A percentile compares a stretch with the other conserved stretches of the same genome.
Conservation (phyloP, 1,140 invertebrate species). For the Formica selysi region DNA sequence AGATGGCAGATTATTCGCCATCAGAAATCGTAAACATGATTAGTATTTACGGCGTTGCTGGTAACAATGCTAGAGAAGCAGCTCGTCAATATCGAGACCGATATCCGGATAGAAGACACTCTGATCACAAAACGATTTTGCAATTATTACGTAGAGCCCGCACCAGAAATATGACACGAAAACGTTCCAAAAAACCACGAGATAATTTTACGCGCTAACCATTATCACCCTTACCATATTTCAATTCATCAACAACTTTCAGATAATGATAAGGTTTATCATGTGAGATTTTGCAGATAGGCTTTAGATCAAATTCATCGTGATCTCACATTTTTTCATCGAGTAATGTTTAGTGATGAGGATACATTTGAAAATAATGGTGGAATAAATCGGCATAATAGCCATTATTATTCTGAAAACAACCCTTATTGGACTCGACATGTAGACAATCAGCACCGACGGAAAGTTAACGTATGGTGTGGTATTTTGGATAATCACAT, state of each 20-base stretch:
- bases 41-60: background rate
- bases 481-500: background rate
- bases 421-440: background rate
- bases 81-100: background rate
- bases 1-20: background rate
- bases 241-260: background rate
- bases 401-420: background rate
- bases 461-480: background rate
- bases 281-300: slow-evolving; percentile 4
- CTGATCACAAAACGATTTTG: too few species aligned
- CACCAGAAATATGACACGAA: too few species aligned
- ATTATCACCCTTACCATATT: background rate
- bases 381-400: background rate
- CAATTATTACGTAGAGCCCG: too few species aligned
- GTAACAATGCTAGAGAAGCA: slow-evolving; percentile 1
- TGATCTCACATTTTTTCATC: background rate
- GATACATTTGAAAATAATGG: background rate
- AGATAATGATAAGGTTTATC: background rate
- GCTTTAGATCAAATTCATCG: background rate
- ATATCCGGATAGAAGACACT: background rate
- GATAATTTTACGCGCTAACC: background rate
- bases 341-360: slow-evolving; percentile 13
- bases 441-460: background rate
- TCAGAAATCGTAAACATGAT: background rate
- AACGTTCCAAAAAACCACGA: too few species aligned